A percentile compares a stretch with the other conserved stretches of the same genome.
These are phyloP conservation scores for Sitobion miscanthi DNA, from an alignment of 1,140 invertebrate genomes.

Conservation along the genomic window DNA sequence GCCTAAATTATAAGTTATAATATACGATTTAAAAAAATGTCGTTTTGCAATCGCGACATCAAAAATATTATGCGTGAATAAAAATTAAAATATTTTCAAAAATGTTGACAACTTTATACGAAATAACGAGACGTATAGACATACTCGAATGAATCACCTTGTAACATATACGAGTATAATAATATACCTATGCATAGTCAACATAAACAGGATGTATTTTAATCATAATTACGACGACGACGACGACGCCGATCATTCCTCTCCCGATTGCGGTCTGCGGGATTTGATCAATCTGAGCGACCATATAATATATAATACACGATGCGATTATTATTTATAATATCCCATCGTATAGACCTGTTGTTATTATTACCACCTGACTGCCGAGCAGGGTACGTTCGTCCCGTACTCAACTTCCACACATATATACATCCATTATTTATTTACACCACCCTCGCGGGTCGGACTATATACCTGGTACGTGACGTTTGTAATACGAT, in stretches of 20 bases:
- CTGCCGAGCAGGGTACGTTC: slow-evolving; percentile 20
- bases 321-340: background rate
- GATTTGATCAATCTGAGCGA: background rate
- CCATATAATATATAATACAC: background rate
- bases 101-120: no score
- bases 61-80: no score
- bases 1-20: no score
- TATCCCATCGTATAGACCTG: background rate
- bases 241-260: background rate
- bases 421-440: background rate
- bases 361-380: slow-evolving; percentile 43
- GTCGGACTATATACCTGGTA: background rate
- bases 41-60: no score
- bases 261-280: background rate
- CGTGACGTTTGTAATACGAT: background rate
- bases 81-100: no score
- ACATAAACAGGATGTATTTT: background rate
- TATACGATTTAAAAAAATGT: background rate
- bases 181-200: background rate
- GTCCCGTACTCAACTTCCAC: background rate
- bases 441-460: background rate
- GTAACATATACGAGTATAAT: background rate
- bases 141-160: background rate
- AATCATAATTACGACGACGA: background rate
- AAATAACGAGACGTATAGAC: background rate